Evolutionary conservation across 2,888 invertebrate species (phyloP).

Genomic region (Aspidiotus rigidus): DNA sequence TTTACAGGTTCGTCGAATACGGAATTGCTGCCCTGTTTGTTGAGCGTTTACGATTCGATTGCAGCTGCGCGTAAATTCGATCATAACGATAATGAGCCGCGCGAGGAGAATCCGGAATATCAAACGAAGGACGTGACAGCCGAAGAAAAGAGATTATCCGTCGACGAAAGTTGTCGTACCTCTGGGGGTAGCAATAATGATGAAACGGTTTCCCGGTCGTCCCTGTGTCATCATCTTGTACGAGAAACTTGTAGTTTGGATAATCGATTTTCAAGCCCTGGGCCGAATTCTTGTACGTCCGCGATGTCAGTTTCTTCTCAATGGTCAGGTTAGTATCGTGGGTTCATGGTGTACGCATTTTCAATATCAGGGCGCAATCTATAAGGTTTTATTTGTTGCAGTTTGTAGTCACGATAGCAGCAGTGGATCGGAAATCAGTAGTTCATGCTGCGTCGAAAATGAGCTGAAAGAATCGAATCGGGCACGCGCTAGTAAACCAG

Average conservation of each 20-base stretch:
- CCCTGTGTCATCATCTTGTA: too few relatives aligned
- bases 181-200: background rate
- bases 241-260: too few relatives aligned
- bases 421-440: constrained; percentile 14
- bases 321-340: background rate
- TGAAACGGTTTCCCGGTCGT: too few relatives aligned
- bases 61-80: constrained; percentile 40
- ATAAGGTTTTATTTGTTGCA: background rate
- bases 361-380: too few relatives aligned
- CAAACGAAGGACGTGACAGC: background rate
- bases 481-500: background rate
- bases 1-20: constrained; percentile 32
- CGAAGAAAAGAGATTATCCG: too few relatives aligned
- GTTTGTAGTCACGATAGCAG: constrained; percentile 18
- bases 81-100: background rate
- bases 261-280: background rate
- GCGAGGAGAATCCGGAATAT: background rate
- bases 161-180: too few relatives aligned
- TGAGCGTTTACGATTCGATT: constrained; percentile 78
- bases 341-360: too few relatives aligned
- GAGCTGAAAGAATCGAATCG: constrained; percentile 9
- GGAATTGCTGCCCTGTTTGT: constrained; percentile 66
- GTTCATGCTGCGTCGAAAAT: constrained; percentile 9
- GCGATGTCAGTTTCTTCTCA: background rate
- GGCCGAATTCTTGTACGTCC: background rate